Conservation (phyloP, 1,140 invertebrate genomes). For the Brachionus sp. region DNA sequence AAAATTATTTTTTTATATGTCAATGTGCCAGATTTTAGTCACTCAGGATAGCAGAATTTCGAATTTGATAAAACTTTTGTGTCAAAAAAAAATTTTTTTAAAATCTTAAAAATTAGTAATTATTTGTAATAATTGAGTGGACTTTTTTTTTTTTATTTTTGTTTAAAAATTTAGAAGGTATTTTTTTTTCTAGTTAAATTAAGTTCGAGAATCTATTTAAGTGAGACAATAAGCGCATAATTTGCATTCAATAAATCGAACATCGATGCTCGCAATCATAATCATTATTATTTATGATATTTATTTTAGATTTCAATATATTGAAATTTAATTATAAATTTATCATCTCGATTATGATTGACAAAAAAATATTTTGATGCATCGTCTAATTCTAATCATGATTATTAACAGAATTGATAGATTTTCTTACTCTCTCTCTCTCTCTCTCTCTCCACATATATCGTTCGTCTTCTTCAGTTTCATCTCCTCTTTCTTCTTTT, state of each 20-base stretch:
- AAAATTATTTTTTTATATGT: background rate
- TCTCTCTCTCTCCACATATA: background rate
- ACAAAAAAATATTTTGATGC: constrained; percentile 41
- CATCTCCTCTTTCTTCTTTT: background rate
- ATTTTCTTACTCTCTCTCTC: background rate
- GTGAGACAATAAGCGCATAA: background rate
- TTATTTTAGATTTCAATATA: constrained; percentile 37
- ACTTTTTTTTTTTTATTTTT: no score
- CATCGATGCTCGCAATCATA: background rate
- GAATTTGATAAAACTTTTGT: background rate
- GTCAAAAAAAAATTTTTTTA: background rate
- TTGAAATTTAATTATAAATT: constrained; percentile 45
- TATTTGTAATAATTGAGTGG: no score
- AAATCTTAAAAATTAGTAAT: background rate
- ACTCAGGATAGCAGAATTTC: background rate
- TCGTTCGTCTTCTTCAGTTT: background rate
- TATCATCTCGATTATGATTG: constrained; percentile 44
- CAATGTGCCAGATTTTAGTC: constrained; percentile 5
- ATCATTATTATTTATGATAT: constrained; percentile 25
- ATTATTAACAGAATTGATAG: constrained; percentile 38
- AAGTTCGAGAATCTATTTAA: no score
- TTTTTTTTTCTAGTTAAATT: no score
- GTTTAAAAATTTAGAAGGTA: no score
- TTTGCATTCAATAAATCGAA: constrained; percentile 9
- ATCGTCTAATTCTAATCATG: constrained; percentile 19